Conservation (phyloP, 1,140 invertebrate genomes). For the Goniozus legneri region DNA sequence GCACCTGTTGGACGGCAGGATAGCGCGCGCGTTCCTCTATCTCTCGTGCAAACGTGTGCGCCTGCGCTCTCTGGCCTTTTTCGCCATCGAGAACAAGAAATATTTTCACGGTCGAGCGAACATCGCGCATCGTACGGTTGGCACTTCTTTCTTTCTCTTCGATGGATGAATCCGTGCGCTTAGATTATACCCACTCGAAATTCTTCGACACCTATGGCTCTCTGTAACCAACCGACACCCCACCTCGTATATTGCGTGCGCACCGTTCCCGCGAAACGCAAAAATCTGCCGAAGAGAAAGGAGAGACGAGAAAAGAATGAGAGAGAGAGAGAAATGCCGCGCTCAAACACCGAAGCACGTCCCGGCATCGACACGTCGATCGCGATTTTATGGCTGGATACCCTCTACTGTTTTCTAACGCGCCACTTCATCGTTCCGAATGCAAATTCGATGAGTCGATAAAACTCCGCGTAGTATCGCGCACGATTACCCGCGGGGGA, state of each 20-base stretch:
- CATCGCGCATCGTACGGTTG: slow-evolving; percentile 18
- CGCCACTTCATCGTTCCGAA: too few species aligned
- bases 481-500: too few species aligned
- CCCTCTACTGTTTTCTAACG: too few species aligned
- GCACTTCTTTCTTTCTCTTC: slow-evolving; percentile 24
- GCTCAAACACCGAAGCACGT: too few species aligned
- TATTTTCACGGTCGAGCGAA: slow-evolving; percentile 33
- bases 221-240: too few species aligned
- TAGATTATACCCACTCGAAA: slow-evolving; percentile 20
- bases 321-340: too few species aligned
- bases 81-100: slow-evolving; percentile 28
- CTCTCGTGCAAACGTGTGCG: slow-evolving; percentile 11
- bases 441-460: too few species aligned
- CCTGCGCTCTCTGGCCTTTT: slow-evolving; percentile 16
- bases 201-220: slow-evolving; percentile 18
- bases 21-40: slow-evolving; percentile 21
- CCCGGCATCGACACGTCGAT: slow-evolving; percentile 17
- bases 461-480: too few species aligned
- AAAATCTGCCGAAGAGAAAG: too few species aligned
- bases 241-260: too few species aligned
- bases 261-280: too few species aligned
- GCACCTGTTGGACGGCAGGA: slow-evolving; percentile 33
- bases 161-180: slow-evolving; percentile 14
- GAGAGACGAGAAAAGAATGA: too few species aligned
- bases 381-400: slow-evolving; percentile 14